Conservation (phyloP, 1,140 invertebrate genomes). For the Batillaria attramentaria region DNA sequence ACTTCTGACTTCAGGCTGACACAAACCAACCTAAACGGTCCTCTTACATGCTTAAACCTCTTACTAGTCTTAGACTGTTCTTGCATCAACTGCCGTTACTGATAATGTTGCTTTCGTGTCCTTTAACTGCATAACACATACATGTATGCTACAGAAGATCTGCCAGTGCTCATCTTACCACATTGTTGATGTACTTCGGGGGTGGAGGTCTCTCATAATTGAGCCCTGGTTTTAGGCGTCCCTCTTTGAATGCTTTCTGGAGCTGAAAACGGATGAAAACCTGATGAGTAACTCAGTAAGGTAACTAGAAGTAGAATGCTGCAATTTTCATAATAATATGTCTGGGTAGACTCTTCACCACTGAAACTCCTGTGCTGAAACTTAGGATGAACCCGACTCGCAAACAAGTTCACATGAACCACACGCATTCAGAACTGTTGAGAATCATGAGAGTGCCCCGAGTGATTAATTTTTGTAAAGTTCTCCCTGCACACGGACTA, state of each 20-base stretch:
- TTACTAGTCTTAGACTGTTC: no score
- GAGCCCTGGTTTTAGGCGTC: constrained; percentile 86
- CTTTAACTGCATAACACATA: background rate
- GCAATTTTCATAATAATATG: background rate
- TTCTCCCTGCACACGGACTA: no score
- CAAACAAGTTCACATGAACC: no score
- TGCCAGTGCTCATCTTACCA: constrained; percentile 72
- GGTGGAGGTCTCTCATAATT: constrained; percentile 76
- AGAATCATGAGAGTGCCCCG: background rate
- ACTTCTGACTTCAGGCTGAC: background rate
- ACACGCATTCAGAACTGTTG: background rate
- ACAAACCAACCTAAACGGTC: background rate
- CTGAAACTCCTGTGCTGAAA: no score
- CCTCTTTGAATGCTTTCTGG: constrained; percentile 86
- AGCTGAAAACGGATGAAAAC: constrained; percentile 74
- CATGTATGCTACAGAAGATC: background rate
- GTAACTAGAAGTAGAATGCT: background rate
- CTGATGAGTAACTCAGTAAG: background rate
- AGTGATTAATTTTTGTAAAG: no score
- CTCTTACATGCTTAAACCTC: background rate
- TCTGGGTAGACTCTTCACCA: background rate
- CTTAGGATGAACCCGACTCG: no score
- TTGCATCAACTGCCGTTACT: no score
- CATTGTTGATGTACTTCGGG: constrained; percentile 71
- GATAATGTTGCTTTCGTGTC: no score